Percentiles rank a stretch among this genome's conserved stretches.
phyloP scores from a whole-genome alignment of 2,888 invertebrate genomes.

The Agrotis clavis region DNA sequence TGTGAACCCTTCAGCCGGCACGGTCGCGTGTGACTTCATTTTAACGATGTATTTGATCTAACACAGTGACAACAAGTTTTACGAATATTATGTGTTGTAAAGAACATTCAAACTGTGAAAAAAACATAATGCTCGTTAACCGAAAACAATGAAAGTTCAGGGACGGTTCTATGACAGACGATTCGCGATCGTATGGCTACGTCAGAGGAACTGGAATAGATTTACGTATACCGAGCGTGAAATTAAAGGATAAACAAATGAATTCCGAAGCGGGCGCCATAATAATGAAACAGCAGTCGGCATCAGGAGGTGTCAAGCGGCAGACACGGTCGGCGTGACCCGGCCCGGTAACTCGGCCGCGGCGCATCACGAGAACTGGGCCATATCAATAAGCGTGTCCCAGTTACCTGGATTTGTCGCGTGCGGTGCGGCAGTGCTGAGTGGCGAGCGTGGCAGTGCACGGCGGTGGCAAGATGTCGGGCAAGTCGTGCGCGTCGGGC shows the following conservation, averaged over 20 bases:
- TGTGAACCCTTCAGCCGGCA: conserved; percentile 50
- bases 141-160: conserved; percentile 83
- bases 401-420: conserved; percentile 83
- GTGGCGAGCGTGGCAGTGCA: conserved; percentile 46
- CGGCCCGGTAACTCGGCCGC: conserved; percentile 77
- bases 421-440: conserved; percentile 76
- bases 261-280: conserved; percentile 84
- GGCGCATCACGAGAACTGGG: conserved; percentile 86
- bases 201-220: conserved; percentile 90
- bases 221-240: conserved; percentile 83
- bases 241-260: conserved; percentile 91
- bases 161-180: conserved; percentile 82
- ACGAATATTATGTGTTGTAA: conserved; percentile 29
- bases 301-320: conserved; percentile 87
- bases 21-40: conserved; percentile 33
- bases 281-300: conserved; percentile 89
- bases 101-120: conserved; percentile 62
- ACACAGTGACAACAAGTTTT: conserved; percentile 42
- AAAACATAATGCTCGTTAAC: conserved; percentile 72
- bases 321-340: conserved; percentile 88
- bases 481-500: conserved; percentile 90
- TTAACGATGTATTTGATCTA: conserved; percentile 40
- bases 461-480: conserved; percentile 86
- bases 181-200: conserved; percentile 83
- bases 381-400: conserved; percentile 89